phyloP scores from a whole-genome alignment of 2,113 vertebrate genomes.

The Bujurquina vittata region DNA sequence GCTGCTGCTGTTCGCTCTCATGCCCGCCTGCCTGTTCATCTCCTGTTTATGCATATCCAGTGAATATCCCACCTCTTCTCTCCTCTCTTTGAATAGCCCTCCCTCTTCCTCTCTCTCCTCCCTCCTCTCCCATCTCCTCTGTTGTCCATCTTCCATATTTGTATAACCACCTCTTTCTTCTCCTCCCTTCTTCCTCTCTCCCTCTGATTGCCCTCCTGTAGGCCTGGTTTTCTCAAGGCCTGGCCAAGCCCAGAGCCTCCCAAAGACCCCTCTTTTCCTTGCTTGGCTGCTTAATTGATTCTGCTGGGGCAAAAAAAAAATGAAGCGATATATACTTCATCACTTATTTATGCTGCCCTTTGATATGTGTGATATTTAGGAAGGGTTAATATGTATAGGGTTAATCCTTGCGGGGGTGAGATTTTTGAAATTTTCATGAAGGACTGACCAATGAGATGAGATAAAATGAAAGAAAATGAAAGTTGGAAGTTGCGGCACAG shows the following conservation, averaged over 20 bases:
- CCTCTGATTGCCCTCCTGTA: conserved; percentile 34
- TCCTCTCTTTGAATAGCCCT: conserved; percentile 40
- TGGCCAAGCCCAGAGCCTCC: conserved; percentile 58
- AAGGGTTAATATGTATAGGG: conserved; percentile 83
- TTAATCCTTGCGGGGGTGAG: conserved; percentile 74
- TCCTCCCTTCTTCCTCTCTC: conserved; percentile 20
- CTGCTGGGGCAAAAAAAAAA: conserved; percentile 73
- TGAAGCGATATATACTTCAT: conserved; percentile 75
- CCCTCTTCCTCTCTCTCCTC: conserved; percentile 23
- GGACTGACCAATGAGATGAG: conserved; percentile 72
- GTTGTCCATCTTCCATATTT: conserved; percentile 19
- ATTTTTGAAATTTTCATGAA: conserved; percentile 80
- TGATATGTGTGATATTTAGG: conserved; percentile 84
- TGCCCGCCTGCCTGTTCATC: conserved; percentile 62
- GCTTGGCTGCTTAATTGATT: conserved; percentile 79
- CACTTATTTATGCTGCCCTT: conserved; percentile 82
- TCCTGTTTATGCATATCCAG: conserved; percentile 76
- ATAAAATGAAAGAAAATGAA: conserved; percentile 59
- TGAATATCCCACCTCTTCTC: conserved; percentile 67
- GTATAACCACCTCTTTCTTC: conserved; percentile 5
- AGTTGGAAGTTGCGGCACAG: conserved; percentile 51
- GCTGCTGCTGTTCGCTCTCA: conserved; percentile 47
- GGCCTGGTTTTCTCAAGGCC: conserved; percentile 69
- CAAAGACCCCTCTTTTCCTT: conserved; percentile 58
- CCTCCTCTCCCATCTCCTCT: background rate